Conservation (phyloP, 2,888 invertebrate species). For the Eupithecia centaureata region DNA sequence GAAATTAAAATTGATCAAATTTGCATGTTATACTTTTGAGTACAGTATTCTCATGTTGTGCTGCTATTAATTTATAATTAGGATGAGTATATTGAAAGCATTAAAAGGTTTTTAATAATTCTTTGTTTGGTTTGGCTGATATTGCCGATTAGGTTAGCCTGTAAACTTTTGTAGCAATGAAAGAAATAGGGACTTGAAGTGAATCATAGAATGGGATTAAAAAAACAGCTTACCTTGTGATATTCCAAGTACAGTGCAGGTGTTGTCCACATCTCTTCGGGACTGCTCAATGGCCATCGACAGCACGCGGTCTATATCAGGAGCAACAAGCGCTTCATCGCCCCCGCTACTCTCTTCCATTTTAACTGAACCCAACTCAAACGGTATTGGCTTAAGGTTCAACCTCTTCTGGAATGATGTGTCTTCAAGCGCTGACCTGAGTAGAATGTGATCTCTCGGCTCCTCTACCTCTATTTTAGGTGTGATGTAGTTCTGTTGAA, state of each 20-base stretch:
- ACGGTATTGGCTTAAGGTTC: slow-evolving; percentile 91
- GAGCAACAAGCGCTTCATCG: slow-evolving; percentile 85
- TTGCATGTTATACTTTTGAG: slow-evolving; percentile 48
- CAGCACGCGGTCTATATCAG: slow-evolving; percentile 92
- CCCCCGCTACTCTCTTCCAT: slow-evolving; percentile 88
- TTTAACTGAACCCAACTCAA: slow-evolving; percentile 85
- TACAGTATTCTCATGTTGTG: slow-evolving; percentile 57
- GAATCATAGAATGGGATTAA: neutral
- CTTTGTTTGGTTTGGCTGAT: neutral
- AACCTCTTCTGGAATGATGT: slow-evolving; percentile 93
- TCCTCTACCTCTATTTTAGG: slow-evolving; percentile 84
- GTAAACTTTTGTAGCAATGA: neutral
- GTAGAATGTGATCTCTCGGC: slow-evolving; percentile 88
- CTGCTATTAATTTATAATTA: slow-evolving; percentile 32
- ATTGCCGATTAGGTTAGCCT: neutral
- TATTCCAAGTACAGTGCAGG: slow-evolving; percentile 93
- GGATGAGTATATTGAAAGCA: no score
- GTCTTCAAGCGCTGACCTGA: slow-evolving; percentile 92
- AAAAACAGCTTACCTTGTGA: slow-evolving; percentile 89
- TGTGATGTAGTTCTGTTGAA: slow-evolving; percentile 71
- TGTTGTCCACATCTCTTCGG: slow-evolving; percentile 92
- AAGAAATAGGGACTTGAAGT: neutral
- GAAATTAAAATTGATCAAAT: slow-evolving; percentile 51
- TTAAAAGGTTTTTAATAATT: neutral
- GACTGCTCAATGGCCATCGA: slow-evolving; percentile 94